Conservation (phyloP, 2,113 vertebrate genomes). For the Prionailurus bengalensis region DNA sequence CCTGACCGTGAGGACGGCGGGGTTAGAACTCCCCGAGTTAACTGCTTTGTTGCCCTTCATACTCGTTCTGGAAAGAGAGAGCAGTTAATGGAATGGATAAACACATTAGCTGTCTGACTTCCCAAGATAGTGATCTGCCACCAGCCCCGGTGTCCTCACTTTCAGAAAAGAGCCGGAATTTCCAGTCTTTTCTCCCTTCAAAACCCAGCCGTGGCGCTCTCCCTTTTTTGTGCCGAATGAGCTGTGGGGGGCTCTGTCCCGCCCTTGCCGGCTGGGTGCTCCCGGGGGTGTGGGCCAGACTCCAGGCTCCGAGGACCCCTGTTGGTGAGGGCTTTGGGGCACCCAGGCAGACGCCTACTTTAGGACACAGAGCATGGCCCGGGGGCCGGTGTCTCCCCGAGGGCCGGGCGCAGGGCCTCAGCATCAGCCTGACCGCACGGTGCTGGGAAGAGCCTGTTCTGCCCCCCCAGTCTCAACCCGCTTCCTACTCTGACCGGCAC, state of each 20-base stretch:
- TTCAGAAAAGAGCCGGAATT: background rate
- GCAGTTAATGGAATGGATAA: accelerated
- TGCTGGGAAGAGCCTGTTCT: background rate
- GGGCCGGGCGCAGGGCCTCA: accelerated
- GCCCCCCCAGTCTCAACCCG: too few species aligned
- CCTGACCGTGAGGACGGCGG: accelerated
- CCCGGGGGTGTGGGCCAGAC: accelerated
- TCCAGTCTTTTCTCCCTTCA: accelerated
- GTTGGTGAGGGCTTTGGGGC: background rate
- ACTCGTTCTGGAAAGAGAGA: accelerated
- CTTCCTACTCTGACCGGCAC: too few species aligned
- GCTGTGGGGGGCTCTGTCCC: accelerated
- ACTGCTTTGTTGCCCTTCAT: background rate
- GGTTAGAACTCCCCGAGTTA: accelerated
- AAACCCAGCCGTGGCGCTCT: accelerated
- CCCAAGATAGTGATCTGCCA: accelerated
- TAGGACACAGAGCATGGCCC: background rate
- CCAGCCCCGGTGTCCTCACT: background rate
- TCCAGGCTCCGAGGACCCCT: background rate
- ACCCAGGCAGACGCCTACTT: background rate
- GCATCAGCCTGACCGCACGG: accelerated
- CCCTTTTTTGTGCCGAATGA: background rate
- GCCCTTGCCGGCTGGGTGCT: background rate
- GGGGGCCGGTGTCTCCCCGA: accelerated
- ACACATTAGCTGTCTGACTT: accelerated